Percentiles rank a stretch among this genome's conserved stretches.
Evolutionary conservation across 2,113 vertebrate genomes (phyloP).

Genomic region (Penelope pileata): DNA sequence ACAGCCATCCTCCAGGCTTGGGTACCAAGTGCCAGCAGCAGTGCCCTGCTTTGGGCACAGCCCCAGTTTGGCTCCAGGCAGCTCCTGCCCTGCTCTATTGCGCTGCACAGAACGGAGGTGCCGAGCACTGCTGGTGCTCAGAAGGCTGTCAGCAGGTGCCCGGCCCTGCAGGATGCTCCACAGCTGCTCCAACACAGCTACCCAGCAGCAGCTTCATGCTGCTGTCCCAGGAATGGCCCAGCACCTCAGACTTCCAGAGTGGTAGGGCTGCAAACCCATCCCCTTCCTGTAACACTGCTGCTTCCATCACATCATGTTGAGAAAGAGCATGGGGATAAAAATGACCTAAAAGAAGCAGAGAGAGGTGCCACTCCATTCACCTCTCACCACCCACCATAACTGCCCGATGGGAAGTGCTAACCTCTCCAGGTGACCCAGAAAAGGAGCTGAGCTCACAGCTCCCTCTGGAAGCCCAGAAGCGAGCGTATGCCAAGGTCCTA

Average conservation of each 20-base stretch:
- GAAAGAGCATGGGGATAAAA: not conserved
- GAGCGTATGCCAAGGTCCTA: rapidly evolving
- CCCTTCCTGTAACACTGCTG: rapidly evolving
- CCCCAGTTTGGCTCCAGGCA: not conserved
- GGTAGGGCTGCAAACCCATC: not conserved
- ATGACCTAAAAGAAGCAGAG: not conserved
- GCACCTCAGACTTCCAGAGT: rapidly evolving
- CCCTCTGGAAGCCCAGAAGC: not conserved
- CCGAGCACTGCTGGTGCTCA: not conserved
- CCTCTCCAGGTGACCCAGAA: not conserved
- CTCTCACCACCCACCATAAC: not conserved
- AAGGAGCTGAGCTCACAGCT: not conserved
- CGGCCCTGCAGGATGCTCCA: not conserved
- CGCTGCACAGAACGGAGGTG: not conserved
- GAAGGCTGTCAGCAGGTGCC: not conserved
- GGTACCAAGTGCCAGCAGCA: not conserved
- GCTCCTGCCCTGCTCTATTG: not conserved
- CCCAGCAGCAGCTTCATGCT: not conserved
- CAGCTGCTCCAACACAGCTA: not conserved
- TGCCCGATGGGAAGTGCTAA: rapidly evolving
- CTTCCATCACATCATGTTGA: not conserved
- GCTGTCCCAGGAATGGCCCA: rapidly evolving
- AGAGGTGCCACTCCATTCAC: not conserved
- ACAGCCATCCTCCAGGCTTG: not conserved
- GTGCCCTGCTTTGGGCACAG: not conserved